Base-by-base conservation (phyloP, 2,888 invertebrate species). In the Drosophila mimetica region DNA sequence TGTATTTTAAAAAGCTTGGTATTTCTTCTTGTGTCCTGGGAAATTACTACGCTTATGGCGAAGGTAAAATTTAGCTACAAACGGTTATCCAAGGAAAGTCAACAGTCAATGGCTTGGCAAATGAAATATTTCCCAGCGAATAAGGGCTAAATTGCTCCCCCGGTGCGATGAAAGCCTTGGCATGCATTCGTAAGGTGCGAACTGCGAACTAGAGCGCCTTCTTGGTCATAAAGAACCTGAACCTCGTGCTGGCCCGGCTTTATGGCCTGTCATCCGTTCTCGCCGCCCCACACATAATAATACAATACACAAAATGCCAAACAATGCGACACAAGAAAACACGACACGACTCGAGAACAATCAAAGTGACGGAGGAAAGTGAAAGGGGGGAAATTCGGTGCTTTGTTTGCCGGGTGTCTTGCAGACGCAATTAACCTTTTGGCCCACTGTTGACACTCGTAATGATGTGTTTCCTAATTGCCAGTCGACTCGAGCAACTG, bases 381-480 rank as follows among this genome's bases (percentile, higher is more conserved):
- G 2, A 9, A n/a, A n/a, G 34, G 59, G 16, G 32, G 6, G 22
- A 32, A 18, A 22, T 36, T 44, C 34, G 54, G 46, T 32, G 30
- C 46, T 42, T 51, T 60, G 47, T 61, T 61, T 61, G 42, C 54
- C 39, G 60, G 32, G 44, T 18, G 41, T 30, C 61, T 74, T 79
- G 70, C 67, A 65, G 67, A 54, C 66, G 60, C 78, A 82, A 86
- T 86, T 82, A 86, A 86, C 87, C 87, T 80, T 82, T 86, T 69
- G 85, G 69, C 20, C 61, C 66, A 69, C 69, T 86, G 81, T 86
- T 82, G 81, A 84, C 87, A 86, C 76, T 71, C 74, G 71, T 86
- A 82, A 82, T 82, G 85, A 82, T 74, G 87, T 86, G 81, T 71
- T 80, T 77, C 76, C 81, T 82, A 82, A 82, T 82, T 82, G 84